A percentile compares a stretch with the other conserved stretches of the same genome.
Conservation (phyloP, 2,113 vertebrate genomes). For the Pterocles orientalis region DNA sequence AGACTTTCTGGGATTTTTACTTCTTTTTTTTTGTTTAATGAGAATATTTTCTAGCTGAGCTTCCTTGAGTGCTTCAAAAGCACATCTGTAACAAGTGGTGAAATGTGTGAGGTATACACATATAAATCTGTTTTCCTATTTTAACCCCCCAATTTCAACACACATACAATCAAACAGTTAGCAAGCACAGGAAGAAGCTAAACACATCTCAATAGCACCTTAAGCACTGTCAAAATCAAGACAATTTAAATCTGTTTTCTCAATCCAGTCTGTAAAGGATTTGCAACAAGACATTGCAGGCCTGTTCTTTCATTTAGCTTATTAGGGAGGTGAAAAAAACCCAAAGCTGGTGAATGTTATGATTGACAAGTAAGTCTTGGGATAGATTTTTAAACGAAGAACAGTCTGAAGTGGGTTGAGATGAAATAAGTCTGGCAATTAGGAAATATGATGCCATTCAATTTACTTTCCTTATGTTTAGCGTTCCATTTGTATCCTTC, state of each 20-base stretch:
- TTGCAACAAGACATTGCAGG: background rate
- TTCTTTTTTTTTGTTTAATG: background rate
- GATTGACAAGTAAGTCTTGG: slow-evolving; percentile 9
- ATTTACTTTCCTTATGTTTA: slow-evolving; percentile 46
- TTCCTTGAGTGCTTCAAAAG: background rate
- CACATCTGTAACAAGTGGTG: background rate
- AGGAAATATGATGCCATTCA: background rate
- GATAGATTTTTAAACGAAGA: background rate
- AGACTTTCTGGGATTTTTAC: background rate
- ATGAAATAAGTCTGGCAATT: background rate
- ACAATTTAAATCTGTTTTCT: slow-evolving; percentile 5
- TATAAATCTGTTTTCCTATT: background rate
- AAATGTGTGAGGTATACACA: background rate
- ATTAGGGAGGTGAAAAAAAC: background rate
- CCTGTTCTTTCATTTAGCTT: slow-evolving; percentile 40
- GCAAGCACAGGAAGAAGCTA: background rate
- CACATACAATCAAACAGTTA: background rate
- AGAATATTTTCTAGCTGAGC: background rate
- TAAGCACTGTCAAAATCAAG: background rate
- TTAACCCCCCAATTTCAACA: background rate
- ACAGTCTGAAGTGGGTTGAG: background rate
- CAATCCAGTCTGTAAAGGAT: background rate
- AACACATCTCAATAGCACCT: background rate
- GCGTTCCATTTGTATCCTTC: slow-evolving; percentile 36
- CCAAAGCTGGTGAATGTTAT: background rate